Evolutionary conservation across 64 coral and sea anemone genomes (phyloP), one percentile per base, ranked within the genome.

Genomic region (Dendronephthya gigantea): DNA sequence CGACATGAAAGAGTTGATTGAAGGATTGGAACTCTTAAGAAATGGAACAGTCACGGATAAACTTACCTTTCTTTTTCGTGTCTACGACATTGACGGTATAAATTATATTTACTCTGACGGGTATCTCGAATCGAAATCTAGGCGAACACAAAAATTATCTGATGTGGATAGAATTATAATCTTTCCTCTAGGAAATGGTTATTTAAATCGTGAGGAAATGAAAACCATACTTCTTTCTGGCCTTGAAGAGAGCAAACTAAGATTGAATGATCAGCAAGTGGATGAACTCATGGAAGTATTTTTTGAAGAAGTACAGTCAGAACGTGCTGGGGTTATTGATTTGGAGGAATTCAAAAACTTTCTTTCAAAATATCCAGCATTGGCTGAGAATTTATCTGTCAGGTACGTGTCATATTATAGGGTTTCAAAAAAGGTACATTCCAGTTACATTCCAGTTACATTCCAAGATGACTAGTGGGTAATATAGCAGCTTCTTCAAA

Each of bases 281-380:
- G 72, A 79, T 79, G 72, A 79, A 79, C 17, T 79, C 6, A 79
- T 79, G 72, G 72, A 79, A 79, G 72, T 79, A 19, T 79, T 79
- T 35, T 79, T 79, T 79, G 72, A 79, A 79, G 72, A 79, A 79
- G 72, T 79, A 15, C 9, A 79, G 34, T 39, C 72, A 36, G 22
- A 79, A 79, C 31, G 36, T 79, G 72, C 34, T 17, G 72, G 72
- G 6, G 14, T 79, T 10, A 79, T 79, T 79, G 72, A 33, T 4
- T 29, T 79, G 15, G 72, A 79, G 17, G 72, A 79, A 79, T 79
- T 79, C 7, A 79, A 79, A 79, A 29, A 0, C 15, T 79, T 79
- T 79, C 72, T 79, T 79, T 36, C 9, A 79, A 79, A 79, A 79
- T 79, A 79, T 79, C 72, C 72, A 35, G 72, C 9, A 79, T 29